Conservation (phyloP, 2,797 vertebrate species). For the Halcyon leucocephala region DNA sequence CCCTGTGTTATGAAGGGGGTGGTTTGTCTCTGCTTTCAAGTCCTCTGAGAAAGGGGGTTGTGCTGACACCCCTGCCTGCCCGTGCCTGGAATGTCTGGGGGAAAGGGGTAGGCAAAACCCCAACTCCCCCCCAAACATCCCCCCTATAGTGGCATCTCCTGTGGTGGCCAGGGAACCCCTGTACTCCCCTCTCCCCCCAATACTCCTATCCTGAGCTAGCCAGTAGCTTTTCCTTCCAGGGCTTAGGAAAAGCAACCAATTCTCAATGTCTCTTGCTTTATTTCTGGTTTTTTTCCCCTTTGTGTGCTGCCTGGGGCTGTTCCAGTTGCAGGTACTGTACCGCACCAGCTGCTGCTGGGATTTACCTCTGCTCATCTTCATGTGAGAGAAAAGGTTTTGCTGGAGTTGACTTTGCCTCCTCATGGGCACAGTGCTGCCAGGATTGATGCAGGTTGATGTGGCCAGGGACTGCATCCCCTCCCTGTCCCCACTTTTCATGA, state of each 20-base stretch:
- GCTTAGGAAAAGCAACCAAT: not conserved
- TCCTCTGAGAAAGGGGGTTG: not conserved
- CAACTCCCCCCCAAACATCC: not conserved
- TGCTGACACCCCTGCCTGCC: not conserved
- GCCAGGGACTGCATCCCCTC: not conserved
- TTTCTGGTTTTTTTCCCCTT: not conserved
- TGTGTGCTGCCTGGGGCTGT: slow-evolving; percentile 22
- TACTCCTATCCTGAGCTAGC: not conserved
- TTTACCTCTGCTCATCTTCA: not conserved
- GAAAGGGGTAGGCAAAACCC: not conserved
- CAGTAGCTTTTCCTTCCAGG: not conserved
- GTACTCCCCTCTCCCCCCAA: not conserved
- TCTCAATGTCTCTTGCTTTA: slow-evolving; percentile 38
- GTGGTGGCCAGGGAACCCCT: accelerated
- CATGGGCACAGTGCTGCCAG: not conserved
- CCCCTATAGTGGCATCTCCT: not conserved
- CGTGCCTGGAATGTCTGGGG: not conserved
- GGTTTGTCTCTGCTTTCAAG: not conserved
- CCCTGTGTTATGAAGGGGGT: not conserved
- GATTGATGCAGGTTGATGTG: not conserved
- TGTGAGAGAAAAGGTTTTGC: not conserved
- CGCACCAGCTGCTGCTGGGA: not conserved
- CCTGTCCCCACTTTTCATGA: not conserved
- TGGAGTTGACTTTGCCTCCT: accelerated
- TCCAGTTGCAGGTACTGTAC: slow-evolving; percentile 88